Percentiles rank a stretch among this genome's conserved stretches.
Evolutionary conservation across 2,888 invertebrate genomes (phyloP).

Genomic region (Stenotaenia linearis): DNA sequence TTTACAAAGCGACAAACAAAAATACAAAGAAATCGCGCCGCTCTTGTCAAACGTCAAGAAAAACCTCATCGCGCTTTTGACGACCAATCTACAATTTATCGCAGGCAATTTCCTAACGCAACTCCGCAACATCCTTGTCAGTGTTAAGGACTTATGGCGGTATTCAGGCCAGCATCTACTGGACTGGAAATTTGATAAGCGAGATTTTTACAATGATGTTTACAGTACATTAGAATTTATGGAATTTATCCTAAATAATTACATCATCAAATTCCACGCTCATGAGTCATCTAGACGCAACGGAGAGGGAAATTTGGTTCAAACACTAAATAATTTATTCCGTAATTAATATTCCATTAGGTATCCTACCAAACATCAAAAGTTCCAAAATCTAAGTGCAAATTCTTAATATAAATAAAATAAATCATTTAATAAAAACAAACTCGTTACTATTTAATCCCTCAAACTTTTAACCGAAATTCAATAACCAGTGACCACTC

Average conservation of each 20-base stretch:
- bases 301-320: not conserved
- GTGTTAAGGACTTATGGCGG: not conserved
- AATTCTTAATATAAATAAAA: not conserved
- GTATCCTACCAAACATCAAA: too few relatives aligned
- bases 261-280: not conserved
- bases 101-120: not conserved
- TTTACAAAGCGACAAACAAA: not conserved
- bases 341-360: too few relatives aligned
- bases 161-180: not conserved
- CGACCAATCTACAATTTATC: not conserved
- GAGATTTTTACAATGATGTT: not conserved
- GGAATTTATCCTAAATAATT: not conserved
- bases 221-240: not conserved
- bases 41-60: not conserved
- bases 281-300: not conserved
- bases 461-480: not conserved
- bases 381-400: too few relatives aligned
- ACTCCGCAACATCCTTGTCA: not conserved
- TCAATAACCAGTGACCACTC: not conserved
- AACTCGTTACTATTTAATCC: not conserved
- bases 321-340: not conserved
- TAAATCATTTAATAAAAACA: not conserved
- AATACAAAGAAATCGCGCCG: not conserved
- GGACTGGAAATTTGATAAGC: not conserved
- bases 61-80: not conserved